These are phyloP conservation scores for Odontamblyopus rebecca DNA, from an alignment of 2,797 vertebrate genomes.

Conservation along the genomic window DNA sequence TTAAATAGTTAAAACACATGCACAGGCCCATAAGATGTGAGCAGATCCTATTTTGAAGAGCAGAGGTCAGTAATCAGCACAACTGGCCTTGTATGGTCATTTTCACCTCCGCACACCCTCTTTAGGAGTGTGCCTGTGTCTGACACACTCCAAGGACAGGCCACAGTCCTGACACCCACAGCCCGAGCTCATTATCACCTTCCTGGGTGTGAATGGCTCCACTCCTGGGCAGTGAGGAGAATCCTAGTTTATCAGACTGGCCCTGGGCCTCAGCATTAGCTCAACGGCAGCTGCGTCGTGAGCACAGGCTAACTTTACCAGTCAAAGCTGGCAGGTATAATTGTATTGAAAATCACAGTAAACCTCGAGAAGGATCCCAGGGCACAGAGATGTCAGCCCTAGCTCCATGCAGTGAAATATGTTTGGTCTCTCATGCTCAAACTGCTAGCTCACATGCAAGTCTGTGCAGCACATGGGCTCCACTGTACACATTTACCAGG, in stretches of 20 bases:
- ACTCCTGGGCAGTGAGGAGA: background rate
- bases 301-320: slow-evolving; percentile 71
- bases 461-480: slow-evolving; percentile 23
- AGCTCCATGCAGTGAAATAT: slow-evolving; percentile 75
- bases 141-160: slow-evolving; percentile 51
- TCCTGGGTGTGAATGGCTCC: slow-evolving; percentile 26
- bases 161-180: slow-evolving; percentile 49
- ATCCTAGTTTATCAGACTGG: slow-evolving; percentile 24
- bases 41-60: slow-evolving; percentile 46
- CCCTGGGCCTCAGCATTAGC: slow-evolving; percentile 35
- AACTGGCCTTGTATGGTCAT: slow-evolving; percentile 51
- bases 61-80: slow-evolving; percentile 56
- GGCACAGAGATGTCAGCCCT: slow-evolving; percentile 70
- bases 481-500: slow-evolving; percentile 47
- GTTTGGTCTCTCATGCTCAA: slow-evolving; percentile 41
- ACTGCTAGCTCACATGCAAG: slow-evolving; percentile 11
- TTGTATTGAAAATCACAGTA: slow-evolving; percentile 82
- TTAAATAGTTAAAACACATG: slow-evolving; percentile 41
- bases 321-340: slow-evolving; percentile 81
- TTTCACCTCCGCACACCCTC: slow-evolving; percentile 51
- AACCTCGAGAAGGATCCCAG: slow-evolving; percentile 75
- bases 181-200: slow-evolving; percentile 73
- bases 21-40: slow-evolving; percentile 34
- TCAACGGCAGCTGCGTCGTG: slow-evolving; percentile 63
- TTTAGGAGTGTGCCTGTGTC: slow-evolving; percentile 51